phyloP scores from a whole-genome alignment of 92 coral and sea anemone species.

The Palythoa grandiflora region DNA sequence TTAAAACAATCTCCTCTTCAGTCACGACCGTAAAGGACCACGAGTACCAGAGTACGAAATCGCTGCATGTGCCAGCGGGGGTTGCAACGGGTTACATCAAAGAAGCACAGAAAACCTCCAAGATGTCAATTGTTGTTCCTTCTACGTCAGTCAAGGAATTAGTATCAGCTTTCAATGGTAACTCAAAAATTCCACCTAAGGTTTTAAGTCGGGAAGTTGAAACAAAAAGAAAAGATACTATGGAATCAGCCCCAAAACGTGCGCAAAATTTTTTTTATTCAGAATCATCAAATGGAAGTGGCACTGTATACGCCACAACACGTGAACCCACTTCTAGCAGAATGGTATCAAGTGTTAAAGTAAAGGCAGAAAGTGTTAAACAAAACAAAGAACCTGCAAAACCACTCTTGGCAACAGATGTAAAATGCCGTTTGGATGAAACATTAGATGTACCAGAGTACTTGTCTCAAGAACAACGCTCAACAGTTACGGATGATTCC shows the following conservation, averaged over 20 bases:
- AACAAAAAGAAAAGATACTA: not conserved
- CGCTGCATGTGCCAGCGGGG: not conserved
- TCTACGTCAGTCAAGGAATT: conserved; percentile 38
- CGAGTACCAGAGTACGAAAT: not conserved
- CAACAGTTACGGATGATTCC: not conserved
- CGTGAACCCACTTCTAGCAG: conserved; percentile 7
- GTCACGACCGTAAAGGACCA: not conserved
- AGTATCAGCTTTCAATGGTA: conserved; percentile 16
- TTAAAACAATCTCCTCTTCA: not conserved
- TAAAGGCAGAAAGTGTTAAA: not conserved
- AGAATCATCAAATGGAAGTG: not conserved
- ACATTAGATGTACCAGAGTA: not conserved
- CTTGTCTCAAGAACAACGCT: not conserved
- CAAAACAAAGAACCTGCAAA: not conserved
- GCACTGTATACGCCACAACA: not conserved
- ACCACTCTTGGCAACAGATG: not conserved
- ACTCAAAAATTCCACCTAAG: not conserved
- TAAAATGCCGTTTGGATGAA: conserved; percentile 12
- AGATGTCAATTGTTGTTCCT: conserved; percentile 24
- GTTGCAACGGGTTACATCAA: not conserved
- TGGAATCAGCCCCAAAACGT: conserved; percentile 6
- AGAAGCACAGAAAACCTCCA: conserved; percentile 7
- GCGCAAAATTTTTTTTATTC: conserved; percentile 9
- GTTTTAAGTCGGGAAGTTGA: conserved; percentile 3
- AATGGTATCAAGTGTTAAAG: conserved; percentile 30